These are phyloP conservation scores for Chorisops tibialis DNA, from an alignment of 2,888 invertebrate species.

Conservation along the genomic window DNA sequence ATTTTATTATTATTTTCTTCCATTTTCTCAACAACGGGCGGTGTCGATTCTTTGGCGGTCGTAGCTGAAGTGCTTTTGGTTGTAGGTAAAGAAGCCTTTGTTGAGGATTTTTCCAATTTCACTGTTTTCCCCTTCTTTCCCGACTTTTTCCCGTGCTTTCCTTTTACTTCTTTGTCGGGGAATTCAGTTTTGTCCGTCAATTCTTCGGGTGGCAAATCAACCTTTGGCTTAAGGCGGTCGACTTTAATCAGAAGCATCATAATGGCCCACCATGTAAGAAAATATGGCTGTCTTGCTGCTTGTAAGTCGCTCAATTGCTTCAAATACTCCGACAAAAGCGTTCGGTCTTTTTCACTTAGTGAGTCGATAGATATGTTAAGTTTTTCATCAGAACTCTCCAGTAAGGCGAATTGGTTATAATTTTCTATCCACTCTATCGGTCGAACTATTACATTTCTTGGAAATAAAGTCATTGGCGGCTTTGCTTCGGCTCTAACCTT, in stretches of 20 bases:
- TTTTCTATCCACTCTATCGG: not conserved
- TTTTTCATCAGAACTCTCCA: not conserved
- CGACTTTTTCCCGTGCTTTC: not conserved
- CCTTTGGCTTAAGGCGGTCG: not conserved
- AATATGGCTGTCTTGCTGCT: not conserved
- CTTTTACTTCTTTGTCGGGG: not conserved
- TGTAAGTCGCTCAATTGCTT: not conserved
- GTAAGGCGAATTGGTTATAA: not conserved
- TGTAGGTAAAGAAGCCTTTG: not conserved
- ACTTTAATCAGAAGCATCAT: not conserved
- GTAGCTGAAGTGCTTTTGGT: not conserved
- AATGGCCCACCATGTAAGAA: not conserved
- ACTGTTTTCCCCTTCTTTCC: not conserved
- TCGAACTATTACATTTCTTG: not conserved
- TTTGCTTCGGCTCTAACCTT: not conserved
- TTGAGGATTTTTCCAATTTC: not conserved
- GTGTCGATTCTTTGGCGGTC: no score
- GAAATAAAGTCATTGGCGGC: not conserved
- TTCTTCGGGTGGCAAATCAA: not conserved
- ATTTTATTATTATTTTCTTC: no score
- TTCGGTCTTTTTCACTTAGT: not conserved
- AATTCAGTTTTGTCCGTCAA: not conserved
- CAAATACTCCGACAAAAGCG: not conserved
- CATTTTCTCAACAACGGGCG: no score
- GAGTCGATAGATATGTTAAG: no score